A percentile compares a stretch with the other conserved stretches of the same genome.
Conservation (phyloP, 2,888 invertebrate species). For the Busseola fusca region DNA sequence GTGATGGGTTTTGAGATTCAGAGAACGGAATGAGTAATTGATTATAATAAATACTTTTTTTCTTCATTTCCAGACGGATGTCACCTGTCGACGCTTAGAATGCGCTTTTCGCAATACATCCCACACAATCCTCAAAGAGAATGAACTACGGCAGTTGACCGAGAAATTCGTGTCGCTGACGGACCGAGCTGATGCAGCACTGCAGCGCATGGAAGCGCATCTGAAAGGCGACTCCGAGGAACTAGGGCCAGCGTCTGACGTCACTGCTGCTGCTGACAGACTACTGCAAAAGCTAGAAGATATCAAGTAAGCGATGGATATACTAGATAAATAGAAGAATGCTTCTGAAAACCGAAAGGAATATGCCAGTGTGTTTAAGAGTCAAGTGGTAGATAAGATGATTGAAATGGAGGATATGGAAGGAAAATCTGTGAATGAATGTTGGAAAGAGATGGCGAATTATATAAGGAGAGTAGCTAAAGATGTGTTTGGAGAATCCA, state of each 20-base stretch:
- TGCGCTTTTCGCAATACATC: slow-evolving; percentile 80
- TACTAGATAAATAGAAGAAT: not conserved
- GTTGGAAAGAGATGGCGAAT: too few species aligned
- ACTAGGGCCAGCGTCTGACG: slow-evolving; percentile 73
- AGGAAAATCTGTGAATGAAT: too few species aligned
- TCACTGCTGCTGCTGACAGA: slow-evolving; percentile 78
- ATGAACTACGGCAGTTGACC: slow-evolving; percentile 81
- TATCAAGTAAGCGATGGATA: slow-evolving; percentile 72
- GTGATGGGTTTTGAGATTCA: not conserved
- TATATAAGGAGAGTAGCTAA: too few species aligned
- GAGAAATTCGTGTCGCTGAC: slow-evolving; percentile 85
- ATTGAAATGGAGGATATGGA: too few species aligned
- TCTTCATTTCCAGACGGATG: slow-evolving; percentile 72
- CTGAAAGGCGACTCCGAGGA: slow-evolving; percentile 74
- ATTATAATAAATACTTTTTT: not conserved
- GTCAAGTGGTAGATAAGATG: too few species aligned
- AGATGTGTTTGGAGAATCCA: too few species aligned
- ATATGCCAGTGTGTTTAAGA: too few species aligned
- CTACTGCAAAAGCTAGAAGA: slow-evolving; percentile 77
- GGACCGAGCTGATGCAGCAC: slow-evolving; percentile 83
- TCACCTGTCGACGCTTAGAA: slow-evolving; percentile 81
- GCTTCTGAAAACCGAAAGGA: not conserved
- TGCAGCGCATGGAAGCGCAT: slow-evolving; percentile 80
- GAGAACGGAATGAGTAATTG: not conserved
- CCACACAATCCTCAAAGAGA: slow-evolving; percentile 78